Base-by-base conservation (phyloP, 1,140 invertebrate genomes). In the Steinernema khuongi region DNA sequence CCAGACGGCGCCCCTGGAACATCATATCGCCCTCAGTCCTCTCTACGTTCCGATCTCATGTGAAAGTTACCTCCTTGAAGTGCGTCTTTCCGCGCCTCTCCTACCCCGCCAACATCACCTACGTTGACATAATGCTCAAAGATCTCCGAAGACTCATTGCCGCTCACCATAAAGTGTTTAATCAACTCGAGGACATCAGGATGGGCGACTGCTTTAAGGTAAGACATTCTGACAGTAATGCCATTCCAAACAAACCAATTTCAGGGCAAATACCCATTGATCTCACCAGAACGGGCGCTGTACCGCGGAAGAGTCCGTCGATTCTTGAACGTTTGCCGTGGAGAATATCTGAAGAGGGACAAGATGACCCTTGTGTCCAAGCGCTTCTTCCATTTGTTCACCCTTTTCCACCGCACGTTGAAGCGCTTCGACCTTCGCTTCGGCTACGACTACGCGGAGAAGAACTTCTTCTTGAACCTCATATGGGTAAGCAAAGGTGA, bases 401-500 rank as follows among this genome's bases (percentile, higher is more conserved):
- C 50, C 2, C 22, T 60, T 4, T 60, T 60, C 50, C 50, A 60
- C 50, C 50, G 50, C 50, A 60, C 50, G 7, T 26, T 60, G 50
- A 60, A 60, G 19, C 50, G 50, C 26, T 60, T 60, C 50, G 50
- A 60, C 19, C 22, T 60, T 4, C 11, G 50, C 4, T 60, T 60
- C 22, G 50, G 50, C 11, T 60, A 60, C 50, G 50, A 60, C 50
- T 60, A 60, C 22, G 50, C 50, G 2, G 50, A 60, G 50, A 14
- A 22, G 4, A 14, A 60, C 50, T 60, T 60, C 50, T 60, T 60
- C 26, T 14, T 60, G 22, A 60, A 60, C 26, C 50, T 60, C 11
- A 60, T 60, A n/a, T 60, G 50, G 50, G 50, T 60, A 14, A 60
- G 50, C n/a, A n/a, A n/a, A n/a, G n/a, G n/a, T n/a, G n/a, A n/a